These are phyloP conservation scores for Pogoniulus pusillus DNA, from an alignment of 2,797 vertebrate genomes.

Conservation along the genomic window DNA sequence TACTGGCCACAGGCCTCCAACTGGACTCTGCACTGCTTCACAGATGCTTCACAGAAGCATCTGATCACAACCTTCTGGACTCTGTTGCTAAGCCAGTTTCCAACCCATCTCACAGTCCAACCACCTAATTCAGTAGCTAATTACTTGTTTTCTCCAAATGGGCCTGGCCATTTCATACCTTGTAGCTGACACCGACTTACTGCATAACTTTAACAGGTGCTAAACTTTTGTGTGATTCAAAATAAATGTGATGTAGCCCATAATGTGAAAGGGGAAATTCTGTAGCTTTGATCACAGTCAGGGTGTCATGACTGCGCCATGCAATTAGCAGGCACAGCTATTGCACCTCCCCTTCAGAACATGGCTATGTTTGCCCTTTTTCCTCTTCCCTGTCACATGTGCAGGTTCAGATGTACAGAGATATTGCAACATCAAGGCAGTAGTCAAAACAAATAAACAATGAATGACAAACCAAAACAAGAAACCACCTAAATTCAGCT, in stretches of 20 bases:
- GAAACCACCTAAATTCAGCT: background rate
- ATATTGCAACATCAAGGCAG: background rate
- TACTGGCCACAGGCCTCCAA: no score
- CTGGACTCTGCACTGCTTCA: no score
- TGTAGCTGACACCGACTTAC: background rate
- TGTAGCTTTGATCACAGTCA: background rate
- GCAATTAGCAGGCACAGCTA: rapidly evolving
- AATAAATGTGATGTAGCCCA: background rate
- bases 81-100: no score
- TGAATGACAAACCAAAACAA: background rate
- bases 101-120: no score
- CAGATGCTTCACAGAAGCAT: no score
- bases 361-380: background rate
- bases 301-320: background rate
- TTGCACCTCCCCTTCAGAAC: background rate
- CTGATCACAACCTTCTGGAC: no score
- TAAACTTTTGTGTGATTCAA: background rate
- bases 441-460: background rate
- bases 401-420: background rate
- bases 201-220: background rate
- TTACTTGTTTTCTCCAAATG: background rate
- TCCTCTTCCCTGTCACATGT: background rate
- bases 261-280: background rate
- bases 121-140: no score
- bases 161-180: background rate